phyloP scores from a whole-genome alignment of 2,113 vertebrate genomes.

The Osmerus mordax region DNA sequence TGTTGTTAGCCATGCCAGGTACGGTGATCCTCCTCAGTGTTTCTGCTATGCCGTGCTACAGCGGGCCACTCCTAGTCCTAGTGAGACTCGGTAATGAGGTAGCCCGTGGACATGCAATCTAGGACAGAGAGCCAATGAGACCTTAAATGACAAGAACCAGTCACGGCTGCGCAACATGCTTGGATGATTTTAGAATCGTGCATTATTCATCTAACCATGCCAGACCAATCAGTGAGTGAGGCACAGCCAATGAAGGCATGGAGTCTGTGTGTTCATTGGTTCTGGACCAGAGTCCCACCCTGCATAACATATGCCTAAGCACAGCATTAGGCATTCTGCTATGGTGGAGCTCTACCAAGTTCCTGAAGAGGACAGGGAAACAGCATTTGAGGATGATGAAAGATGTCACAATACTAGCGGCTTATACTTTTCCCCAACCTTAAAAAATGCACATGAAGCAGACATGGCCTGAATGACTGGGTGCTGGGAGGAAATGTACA shows the following conservation, averaged over 20 bases:
- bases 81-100: slow-evolving; percentile 58
- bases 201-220: slow-evolving; percentile 26
- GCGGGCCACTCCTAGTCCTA: slow-evolving; percentile 50
- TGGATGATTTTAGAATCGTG: slow-evolving; percentile 28
- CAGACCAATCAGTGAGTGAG: slow-evolving; percentile 8
- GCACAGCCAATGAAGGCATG: not conserved
- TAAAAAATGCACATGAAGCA: slow-evolving; percentile 11
- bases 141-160: slow-evolving; percentile 30
- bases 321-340: not conserved
- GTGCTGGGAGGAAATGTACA: slow-evolving; percentile 21
- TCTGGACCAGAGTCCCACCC: not conserved
- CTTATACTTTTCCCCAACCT: slow-evolving; percentile 18
- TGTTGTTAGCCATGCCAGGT: slow-evolving; percentile 52
- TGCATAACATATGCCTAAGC: not conserved
- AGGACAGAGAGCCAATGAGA: slow-evolving; percentile 54
- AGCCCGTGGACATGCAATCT: slow-evolving; percentile 50
- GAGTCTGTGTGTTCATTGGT: slow-evolving; percentile 11
- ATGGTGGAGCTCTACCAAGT: slow-evolving; percentile 10
- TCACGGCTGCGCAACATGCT: slow-evolving; percentile 30
- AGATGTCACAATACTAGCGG: not conserved
- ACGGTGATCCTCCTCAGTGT: slow-evolving; percentile 59
- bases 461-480: slow-evolving; percentile 17
- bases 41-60: slow-evolving; percentile 46
- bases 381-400: slow-evolving; percentile 11
- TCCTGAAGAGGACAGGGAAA: slow-evolving; percentile 25